A percentile compares a stretch with the other conserved stretches of the same genome.
These are phyloP conservation scores for Pachyrhynchus sulphureomaculatus DNA, from an alignment of 1,140 invertebrate species.

Conservation along the genomic window DNA sequence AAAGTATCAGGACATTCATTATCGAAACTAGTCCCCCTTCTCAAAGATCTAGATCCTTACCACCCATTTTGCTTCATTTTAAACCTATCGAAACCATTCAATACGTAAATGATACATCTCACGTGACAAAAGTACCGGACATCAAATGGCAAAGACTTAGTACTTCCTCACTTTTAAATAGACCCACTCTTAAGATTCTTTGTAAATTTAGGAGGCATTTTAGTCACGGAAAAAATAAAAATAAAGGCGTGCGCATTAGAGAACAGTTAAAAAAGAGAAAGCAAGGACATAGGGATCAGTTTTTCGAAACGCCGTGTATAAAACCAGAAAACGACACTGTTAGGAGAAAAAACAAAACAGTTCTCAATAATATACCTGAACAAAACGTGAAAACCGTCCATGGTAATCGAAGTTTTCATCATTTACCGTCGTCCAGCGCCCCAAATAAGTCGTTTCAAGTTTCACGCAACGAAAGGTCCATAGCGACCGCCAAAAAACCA, in stretches of 20 bases:
- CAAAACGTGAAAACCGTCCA: neutral
- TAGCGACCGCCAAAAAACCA: constrained; percentile 5
- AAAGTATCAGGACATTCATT: neutral
- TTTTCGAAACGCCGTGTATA: constrained; percentile 3
- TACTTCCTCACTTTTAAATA: neutral
- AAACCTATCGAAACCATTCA: neutral
- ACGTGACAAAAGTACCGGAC: neutral
- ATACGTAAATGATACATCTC: neutral
- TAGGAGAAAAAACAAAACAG: neutral
- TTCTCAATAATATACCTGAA: neutral
- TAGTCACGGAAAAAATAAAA: neutral
- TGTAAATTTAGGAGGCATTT: neutral
- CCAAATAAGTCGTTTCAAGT: neutral
- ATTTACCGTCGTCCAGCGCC: neutral
- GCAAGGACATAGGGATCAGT: neutral
- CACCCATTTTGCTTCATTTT: constrained; percentile 1
- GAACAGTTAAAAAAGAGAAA: neutral
- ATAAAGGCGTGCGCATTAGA: neutral
- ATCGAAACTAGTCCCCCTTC: neutral
- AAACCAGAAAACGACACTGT: neutral
- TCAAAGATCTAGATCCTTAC: constrained; percentile 13
- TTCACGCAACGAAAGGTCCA: neutral
- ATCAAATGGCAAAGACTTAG: neutral
- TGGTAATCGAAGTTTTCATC: neutral
- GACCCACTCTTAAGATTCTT: neutral